These are phyloP conservation scores for Onychorhynchus coronatus DNA, from an alignment of 2,113 vertebrate genomes.

Conservation along the genomic window DNA sequence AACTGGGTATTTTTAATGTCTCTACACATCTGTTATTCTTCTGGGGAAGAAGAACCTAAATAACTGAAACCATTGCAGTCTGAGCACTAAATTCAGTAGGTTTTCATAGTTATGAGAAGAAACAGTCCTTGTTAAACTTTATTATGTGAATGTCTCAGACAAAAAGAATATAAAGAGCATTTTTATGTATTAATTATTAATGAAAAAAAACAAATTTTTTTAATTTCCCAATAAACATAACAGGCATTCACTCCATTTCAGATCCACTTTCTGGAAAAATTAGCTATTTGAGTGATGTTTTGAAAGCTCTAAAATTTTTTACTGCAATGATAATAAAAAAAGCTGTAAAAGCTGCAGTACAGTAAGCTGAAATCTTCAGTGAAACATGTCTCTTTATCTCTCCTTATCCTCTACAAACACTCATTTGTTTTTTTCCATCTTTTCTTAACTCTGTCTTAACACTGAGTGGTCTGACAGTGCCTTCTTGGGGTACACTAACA, in stretches of 20 bases:
- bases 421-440: not conserved
- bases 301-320: slow-evolving; percentile 24
- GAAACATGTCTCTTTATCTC: not conserved
- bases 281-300: slow-evolving; percentile 22
- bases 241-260: not conserved
- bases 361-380: not conserved
- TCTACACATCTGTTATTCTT: not conserved
- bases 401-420: not conserved
- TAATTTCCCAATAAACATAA: not conserved
- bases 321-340: slow-evolving; percentile 15
- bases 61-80: not conserved
- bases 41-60: not conserved
- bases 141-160: not conserved
- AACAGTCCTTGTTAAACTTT: not conserved
- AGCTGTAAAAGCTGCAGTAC: not conserved
- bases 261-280: not conserved
- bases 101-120: not conserved
- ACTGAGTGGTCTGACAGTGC: not conserved
- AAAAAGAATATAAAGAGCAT: not conserved
- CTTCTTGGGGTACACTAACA: not conserved
- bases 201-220: not conserved
- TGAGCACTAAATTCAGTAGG: slow-evolving; percentile 13
- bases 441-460: not conserved
- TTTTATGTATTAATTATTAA: slow-evolving; percentile 12
- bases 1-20: not conserved